Base-by-base conservation (phyloP, 2,888 invertebrate species). In the Bruchidius siliquastri region DNA sequence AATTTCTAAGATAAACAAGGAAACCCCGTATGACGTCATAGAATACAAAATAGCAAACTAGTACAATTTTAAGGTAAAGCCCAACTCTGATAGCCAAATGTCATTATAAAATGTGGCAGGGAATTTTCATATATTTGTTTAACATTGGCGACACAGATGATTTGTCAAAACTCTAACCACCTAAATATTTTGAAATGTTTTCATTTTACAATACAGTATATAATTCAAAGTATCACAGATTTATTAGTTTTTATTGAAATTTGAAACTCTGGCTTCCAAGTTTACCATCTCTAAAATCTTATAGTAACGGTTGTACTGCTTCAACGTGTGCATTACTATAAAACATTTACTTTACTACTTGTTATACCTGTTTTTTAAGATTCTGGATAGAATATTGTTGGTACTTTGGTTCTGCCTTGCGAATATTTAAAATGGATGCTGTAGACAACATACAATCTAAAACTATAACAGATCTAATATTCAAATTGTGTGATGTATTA, bases 401-500 rank as follows among this genome's bases (percentile, higher is more conserved):
- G 49, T 49, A 13, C 13, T 13, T 30, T 6, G 30, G 8, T 13
- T 49, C 1, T 13, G 69, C n/a, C 22, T 67, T 22, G 20, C 10
- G 22, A 20, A 26, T n/a, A 20, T 22, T 72, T 13, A 72, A 74
- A 76, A 80, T 80, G 80, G 77, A 77, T 72, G 69, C 77, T 10
- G 74, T 73, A n/a, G 77, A 74, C 71, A 74, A 76, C 72, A 70
- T 75, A 69, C 78, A 80, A 49, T 71, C 70, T 67, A 76, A 73
- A 26, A 76, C 74, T 22, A 75, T 79, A 67, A 79, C 82, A 20
- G 82, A 83, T 71, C 79, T 83, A 66, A 75, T 84, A 69, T 72
- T 82, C 74, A 83, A 85, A 77, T 80, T 86, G 71, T 86, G 86
- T 78, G 83, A 83, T 76, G 81, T 82, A 75, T 81, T 84, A 70